A percentile compares a stretch with the other conserved stretches of the same genome.
Conservation (phyloP, 1,140 invertebrate species). For the Conus betulinus region DNA sequence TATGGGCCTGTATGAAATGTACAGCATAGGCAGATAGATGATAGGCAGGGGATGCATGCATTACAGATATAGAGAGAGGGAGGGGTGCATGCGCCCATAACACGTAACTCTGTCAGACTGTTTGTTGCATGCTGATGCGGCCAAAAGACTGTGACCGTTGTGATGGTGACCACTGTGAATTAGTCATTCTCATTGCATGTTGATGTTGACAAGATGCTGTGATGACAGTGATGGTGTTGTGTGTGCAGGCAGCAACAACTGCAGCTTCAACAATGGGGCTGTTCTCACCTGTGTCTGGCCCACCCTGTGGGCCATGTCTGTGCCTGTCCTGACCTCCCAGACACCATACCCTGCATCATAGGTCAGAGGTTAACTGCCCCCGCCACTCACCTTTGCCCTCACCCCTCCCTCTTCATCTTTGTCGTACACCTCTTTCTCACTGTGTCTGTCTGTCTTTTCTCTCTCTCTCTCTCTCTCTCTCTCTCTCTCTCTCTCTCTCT, state of each 20-base stretch:
- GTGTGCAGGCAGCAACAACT: slow-evolving; percentile 83
- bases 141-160: too few relatives aligned
- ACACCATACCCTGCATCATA: slow-evolving; percentile 78
- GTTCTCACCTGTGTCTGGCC: slow-evolving; percentile 94
- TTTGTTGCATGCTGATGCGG: too few relatives aligned
- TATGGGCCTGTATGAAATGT: too few relatives aligned
- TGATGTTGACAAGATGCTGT: too few relatives aligned
- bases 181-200: too few relatives aligned
- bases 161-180: too few relatives aligned
- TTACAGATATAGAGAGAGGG: too few relatives aligned
- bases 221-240: slow-evolving; percentile 82
- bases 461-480: neutral
- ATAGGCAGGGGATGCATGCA: too few relatives aligned
- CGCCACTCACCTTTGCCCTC: neutral
- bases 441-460: neutral
- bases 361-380: slow-evolving; percentile 58
- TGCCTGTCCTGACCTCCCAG: slow-evolving; percentile 86
- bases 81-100: too few relatives aligned
- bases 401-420: neutral
- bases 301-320: slow-evolving; percentile 89
- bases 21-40: too few relatives aligned
- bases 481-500: neutral
- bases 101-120: too few relatives aligned
- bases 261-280: slow-evolving; percentile 85
- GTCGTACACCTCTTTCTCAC: neutral